Evolutionary conservation across 2,888 invertebrate genomes (phyloP).

Genomic region (Ethmia dodecea): DNA sequence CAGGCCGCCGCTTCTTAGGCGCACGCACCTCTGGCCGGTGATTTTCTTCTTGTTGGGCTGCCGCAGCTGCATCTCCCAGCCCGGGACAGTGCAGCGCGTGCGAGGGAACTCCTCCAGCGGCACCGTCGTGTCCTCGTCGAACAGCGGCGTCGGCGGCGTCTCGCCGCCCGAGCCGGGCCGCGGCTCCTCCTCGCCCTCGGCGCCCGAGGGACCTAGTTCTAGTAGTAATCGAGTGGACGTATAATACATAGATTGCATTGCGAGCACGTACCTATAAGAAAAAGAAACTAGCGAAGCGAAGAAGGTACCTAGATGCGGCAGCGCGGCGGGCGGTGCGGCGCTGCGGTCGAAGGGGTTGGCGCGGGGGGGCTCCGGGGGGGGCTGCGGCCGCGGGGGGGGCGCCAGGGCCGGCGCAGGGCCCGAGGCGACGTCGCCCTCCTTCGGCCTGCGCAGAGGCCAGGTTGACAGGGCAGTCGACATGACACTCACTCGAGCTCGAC

Average conservation of each 20-base stretch:
- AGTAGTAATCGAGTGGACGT: not conserved
- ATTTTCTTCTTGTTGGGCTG: slow-evolving; percentile 98
- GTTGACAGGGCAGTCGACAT: not conserved
- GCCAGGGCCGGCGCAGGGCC: slow-evolving; percentile 83
- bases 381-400: slow-evolving; percentile 81
- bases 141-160: slow-evolving; percentile 94
- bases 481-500: not conserved
- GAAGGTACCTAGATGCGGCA: not conserved
- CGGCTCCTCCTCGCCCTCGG: slow-evolving; percentile 19
- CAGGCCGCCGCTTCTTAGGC: too few species aligned
- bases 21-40: slow-evolving; percentile 87
- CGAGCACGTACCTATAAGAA: not conserved
- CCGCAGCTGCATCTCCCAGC: slow-evolving; percentile 97
- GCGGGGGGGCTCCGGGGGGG: slow-evolving; percentile 73
- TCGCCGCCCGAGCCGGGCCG: slow-evolving; percentile 62
- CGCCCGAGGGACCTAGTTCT: not conserved
- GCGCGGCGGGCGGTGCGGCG: slow-evolving; percentile 41
- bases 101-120: slow-evolving; percentile 95
- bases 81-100: slow-evolving; percentile 85
- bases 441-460: slow-evolving; percentile 57
- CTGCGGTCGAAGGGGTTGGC: slow-evolving; percentile 88
- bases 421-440: slow-evolving; percentile 58
- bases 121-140: slow-evolving; percentile 94
- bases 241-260: not conserved
- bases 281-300: too few species aligned